Evolutionary conservation across 2,113 vertebrate species (phyloP).

Genomic region (Scopus umbretta): DNA sequence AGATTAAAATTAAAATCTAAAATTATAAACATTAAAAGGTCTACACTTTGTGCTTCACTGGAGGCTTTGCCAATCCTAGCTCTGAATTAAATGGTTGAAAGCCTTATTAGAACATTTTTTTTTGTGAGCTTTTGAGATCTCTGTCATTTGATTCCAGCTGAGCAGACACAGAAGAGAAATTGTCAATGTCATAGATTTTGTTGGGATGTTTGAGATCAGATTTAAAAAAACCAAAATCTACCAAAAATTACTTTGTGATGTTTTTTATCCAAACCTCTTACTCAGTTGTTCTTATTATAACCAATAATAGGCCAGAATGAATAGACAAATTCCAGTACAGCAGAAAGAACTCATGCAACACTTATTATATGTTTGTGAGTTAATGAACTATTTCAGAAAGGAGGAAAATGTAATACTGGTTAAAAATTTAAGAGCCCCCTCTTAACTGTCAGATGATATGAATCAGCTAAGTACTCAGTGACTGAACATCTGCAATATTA

Average conservation of each 20-base stretch:
- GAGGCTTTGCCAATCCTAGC: not conserved
- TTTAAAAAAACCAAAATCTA: not conserved
- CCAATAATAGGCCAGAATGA: not conserved
- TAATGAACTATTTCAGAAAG: not conserved
- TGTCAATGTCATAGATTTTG: not conserved
- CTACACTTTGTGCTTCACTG: not conserved
- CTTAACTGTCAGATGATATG: not conserved
- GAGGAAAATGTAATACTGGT: not conserved
- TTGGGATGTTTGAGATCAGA: not conserved
- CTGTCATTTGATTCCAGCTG: not conserved
- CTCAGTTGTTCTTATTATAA: not conserved
- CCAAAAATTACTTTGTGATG: not conserved
- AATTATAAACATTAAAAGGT: not conserved
- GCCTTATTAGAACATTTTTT: not conserved
- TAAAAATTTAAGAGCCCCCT: not conserved
- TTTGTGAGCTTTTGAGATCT: not conserved
- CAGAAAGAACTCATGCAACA: not conserved
- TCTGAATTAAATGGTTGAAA: not conserved
- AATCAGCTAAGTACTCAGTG: not conserved
- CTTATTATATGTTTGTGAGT: not conserved
- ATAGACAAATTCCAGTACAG: not conserved
- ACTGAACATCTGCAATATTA: not conserved
- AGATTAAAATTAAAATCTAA: not conserved
- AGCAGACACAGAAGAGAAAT: not conserved
- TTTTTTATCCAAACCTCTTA: not conserved